A percentile compares a stretch with the other conserved stretches of the same genome.
phyloP scores from a whole-genome alignment of 1,140 invertebrate genomes.

The Lepidurus arcticus region DNA sequence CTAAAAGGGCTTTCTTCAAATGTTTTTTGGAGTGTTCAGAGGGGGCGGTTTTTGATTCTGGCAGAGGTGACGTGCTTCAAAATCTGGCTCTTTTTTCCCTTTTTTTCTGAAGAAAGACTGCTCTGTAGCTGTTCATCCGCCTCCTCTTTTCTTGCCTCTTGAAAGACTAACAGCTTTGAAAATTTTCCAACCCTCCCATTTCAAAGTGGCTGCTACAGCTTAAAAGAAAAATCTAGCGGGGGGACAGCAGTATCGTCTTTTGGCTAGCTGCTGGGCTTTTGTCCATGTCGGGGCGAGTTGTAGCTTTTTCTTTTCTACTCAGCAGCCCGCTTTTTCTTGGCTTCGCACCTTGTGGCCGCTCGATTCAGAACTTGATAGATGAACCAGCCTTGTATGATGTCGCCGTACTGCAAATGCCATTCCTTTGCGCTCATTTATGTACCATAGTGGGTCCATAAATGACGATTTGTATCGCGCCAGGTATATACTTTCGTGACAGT shows the following conservation, averaged over 20 bases:
- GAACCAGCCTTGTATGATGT: not conserved
- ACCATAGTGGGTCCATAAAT: not conserved
- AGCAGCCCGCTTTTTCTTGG: not conserved
- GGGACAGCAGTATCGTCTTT: constrained; percentile 10
- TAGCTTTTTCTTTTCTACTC: constrained; percentile 2
- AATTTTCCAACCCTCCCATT: constrained; percentile 18
- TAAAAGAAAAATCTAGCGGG: not conserved
- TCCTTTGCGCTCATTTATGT: not conserved
- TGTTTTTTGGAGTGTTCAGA: constrained; percentile 6
- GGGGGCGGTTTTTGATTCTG: not conserved
- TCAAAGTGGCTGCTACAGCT: constrained; percentile 9
- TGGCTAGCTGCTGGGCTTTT: constrained; percentile 7
- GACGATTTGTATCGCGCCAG: not conserved
- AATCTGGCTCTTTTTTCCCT: not conserved
- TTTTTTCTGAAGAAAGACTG: not conserved
- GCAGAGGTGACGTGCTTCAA: constrained; percentile 4
- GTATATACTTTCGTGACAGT: not conserved
- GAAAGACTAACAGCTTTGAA: constrained; percentile 18
- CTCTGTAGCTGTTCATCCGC: not conserved
- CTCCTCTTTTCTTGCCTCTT: constrained; percentile 14
- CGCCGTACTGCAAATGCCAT: not conserved
- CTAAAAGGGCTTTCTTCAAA: not conserved
- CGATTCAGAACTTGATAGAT: constrained; percentile 14
- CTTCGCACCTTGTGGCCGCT: constrained; percentile 9
- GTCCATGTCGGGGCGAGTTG: constrained; percentile 4